Base-by-base conservation (phyloP, 2,888 invertebrate genomes). In the Eurois occulta region DNA sequence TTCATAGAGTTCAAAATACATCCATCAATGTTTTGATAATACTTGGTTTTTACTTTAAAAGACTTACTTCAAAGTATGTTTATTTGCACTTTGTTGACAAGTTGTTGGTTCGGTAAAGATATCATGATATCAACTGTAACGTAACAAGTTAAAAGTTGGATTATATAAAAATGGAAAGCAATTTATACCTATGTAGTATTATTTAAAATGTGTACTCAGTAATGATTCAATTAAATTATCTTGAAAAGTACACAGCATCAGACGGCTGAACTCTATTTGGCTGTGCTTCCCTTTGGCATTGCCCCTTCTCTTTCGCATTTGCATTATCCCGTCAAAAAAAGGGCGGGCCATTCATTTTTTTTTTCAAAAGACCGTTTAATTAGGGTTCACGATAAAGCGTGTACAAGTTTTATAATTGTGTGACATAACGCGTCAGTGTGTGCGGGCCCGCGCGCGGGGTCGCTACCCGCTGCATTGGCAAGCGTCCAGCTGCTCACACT, bases 381-480 rank as follows among this genome's bases (percentile, higher is more conserved):
- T 76, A 80, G 67, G 72, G 80, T 75, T 64, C 77, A 69, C 64
- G 68, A 73, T 73, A 77, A 72, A 72, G 74, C 75, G 70, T 66
- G 69, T 60, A 67, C 78, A 72, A 72, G 83, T 81, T 83, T 86
- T 76, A 72, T 77, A 88, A 84, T 82, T 79, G 85, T 81, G 85
- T 88, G 86, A 87, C 87, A 83, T 84, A 85, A 86, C 72, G 75
- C 72, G 70, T 70, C 72, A 84, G 86, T 86, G 88, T 86, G 86
- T 80, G 87, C 85, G 87, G 84, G 86, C 87, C 87, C 72, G 85
- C 78, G 91, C 72, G 85, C 78, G 91, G 90, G 92, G 92, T 92
- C 92, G 92, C 87, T 90, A 92, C 88, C 93, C 93, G 92, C 87
- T 83, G 75, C 76, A 78, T 88, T 92, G 92, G 93, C 93, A 88